Conservation (phyloP, 2,888 invertebrate species). For the Keiferia lycopersicella region DNA sequence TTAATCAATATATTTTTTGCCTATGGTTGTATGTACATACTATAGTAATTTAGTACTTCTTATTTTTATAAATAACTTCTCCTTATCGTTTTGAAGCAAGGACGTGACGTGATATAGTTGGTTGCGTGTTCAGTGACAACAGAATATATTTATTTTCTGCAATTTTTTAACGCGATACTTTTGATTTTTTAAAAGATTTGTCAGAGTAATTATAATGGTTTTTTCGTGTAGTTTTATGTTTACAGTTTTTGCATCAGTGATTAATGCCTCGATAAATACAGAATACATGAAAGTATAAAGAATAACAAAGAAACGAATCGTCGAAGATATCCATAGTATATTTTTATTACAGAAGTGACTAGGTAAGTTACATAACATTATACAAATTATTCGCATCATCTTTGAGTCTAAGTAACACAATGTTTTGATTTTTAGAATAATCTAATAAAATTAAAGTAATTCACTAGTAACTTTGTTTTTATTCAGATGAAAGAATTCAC, state of each 20-base stretch:
- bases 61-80: conserved; percentile 61
- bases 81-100: conserved; percentile 64
- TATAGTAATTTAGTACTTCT: too few relatives aligned
- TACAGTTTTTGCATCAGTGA: neutral
- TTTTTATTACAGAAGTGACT: too few relatives aligned
- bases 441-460: neutral
- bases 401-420: too few relatives aligned
- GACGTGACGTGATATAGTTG: conserved; percentile 55
- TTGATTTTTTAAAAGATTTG: too few relatives aligned
- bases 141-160: neutral
- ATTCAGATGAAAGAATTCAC: neutral
- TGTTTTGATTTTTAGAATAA: too few relatives aligned
- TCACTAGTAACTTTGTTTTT: too few relatives aligned
- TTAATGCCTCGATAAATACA: too few relatives aligned
- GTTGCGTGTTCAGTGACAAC: neutral
- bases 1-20: neutral
- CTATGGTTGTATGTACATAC: conserved; percentile 10
- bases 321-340: too few relatives aligned
- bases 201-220: neutral
- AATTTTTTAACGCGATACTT: neutral
- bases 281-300: neutral
- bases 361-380: too few relatives aligned
- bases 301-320: too few relatives aligned
- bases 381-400: too few relatives aligned
- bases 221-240: neutral